Percentiles rank a stretch among this genome's conserved stretches.
Evolutionary conservation across 2,888 invertebrate species (phyloP).

Genomic region (Xestia ashworthii): DNA sequence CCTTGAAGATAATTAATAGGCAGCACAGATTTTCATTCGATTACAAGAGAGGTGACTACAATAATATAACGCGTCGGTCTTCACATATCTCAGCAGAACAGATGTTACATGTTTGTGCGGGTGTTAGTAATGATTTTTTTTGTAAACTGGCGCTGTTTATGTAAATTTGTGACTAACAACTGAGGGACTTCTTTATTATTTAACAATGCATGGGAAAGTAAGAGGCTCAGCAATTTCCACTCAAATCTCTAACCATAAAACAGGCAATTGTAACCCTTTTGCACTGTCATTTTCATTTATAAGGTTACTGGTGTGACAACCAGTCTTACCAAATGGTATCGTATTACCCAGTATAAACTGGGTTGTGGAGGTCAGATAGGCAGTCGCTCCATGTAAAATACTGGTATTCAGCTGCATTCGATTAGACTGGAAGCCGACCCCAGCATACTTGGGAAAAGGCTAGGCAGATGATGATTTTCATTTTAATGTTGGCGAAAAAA

Average conservation of each 20-base stretch:
- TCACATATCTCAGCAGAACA: constrained; percentile 2
- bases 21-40: background rate
- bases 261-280: background rate
- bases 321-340: no score
- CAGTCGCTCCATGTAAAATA: no score
- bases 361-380: no score
- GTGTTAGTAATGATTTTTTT: background rate
- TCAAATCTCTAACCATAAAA: background rate
- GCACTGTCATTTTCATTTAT: background rate
- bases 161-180: background rate
- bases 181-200: background rate
- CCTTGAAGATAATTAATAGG: constrained; percentile 15
- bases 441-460: no score
- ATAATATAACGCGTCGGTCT: constrained; percentile 14
- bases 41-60: background rate
- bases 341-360: no score
- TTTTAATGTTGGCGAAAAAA: background rate
- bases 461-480: no score
- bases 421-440: no score
- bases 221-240: background rate
- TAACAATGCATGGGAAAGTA: background rate
- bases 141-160: background rate
- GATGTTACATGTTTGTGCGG: background rate
- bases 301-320: no score
- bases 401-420: no score